Evolutionary conservation across 2,113 vertebrate species (phyloP).

Genomic region (Numida meleagris): DNA sequence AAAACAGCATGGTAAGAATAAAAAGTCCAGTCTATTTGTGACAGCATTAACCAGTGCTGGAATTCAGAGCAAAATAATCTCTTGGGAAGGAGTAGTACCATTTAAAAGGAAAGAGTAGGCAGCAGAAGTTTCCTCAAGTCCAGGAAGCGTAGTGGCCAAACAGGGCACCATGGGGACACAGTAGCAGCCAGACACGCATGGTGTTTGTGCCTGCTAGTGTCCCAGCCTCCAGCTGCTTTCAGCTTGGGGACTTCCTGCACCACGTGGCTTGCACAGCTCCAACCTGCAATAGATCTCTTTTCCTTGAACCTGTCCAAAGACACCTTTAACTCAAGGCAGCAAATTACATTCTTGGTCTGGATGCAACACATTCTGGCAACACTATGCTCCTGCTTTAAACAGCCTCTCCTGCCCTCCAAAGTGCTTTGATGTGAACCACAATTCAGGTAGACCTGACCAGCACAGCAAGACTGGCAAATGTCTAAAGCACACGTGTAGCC

Average conservation of each 20-base stretch:
- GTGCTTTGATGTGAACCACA: background rate
- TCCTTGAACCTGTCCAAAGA: background rate
- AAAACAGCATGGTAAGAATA: background rate
- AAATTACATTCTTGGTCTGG: background rate
- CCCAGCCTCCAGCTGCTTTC: background rate
- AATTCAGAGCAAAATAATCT: background rate
- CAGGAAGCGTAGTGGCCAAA: background rate
- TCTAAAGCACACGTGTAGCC: background rate
- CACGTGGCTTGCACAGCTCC: background rate
- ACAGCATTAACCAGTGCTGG: background rate
- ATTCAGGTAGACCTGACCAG: background rate
- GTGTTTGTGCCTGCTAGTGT: too few species aligned
- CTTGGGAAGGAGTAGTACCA: background rate
- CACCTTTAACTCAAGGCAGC: background rate
- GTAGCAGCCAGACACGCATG: background rate
- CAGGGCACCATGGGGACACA: fast-evolving
- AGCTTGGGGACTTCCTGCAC: background rate
- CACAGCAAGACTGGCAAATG: background rate
- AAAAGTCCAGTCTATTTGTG: background rate
- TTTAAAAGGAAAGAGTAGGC: background rate
- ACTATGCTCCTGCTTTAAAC: background rate
- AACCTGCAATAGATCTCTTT: background rate
- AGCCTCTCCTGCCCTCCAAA: background rate
- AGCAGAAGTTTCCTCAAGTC: fast-evolving
- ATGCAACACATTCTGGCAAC: background rate